Evolutionary conservation across 2,797 vertebrate species (phyloP).

Genomic region (Cryptoblepharus egeriae): DNA sequence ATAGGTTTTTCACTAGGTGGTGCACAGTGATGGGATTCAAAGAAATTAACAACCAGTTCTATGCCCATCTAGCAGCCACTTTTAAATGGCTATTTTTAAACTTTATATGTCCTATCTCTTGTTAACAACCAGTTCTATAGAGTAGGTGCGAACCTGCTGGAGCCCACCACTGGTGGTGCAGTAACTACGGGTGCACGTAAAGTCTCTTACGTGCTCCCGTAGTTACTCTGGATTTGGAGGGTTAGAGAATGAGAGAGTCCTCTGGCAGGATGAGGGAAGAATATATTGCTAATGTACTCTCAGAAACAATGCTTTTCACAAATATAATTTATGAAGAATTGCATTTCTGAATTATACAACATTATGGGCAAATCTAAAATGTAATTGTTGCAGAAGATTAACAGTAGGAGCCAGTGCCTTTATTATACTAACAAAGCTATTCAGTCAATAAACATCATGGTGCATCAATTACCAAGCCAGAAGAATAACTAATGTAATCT

Average conservation of each 20-base stretch:
- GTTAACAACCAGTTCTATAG: too few relatives aligned
- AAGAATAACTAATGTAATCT: slow-evolving; percentile 47
- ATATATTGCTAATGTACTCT: slow-evolving; percentile 17
- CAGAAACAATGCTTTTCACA: slow-evolving; percentile 55
- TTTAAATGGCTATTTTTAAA: too few relatives aligned
- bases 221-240: too few relatives aligned
- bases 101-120: too few relatives aligned
- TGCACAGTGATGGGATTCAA: too few relatives aligned
- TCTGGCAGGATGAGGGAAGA: not conserved
- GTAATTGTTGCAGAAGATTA: slow-evolving; percentile 65
- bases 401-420: slow-evolving; percentile 48
- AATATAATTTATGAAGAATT: slow-evolving; percentile 53
- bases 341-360: slow-evolving; percentile 62
- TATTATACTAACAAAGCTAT: slow-evolving; percentile 66
- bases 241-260: not conserved
- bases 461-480: slow-evolving; percentile 59
- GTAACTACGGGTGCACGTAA: too few relatives aligned
- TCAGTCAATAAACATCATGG: slow-evolving; percentile 62
- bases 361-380: slow-evolving; percentile 60
- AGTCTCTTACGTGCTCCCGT: too few relatives aligned
- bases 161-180: too few relatives aligned
- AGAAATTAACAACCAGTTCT: too few relatives aligned
- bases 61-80: too few relatives aligned
- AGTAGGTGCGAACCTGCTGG: too few relatives aligned
- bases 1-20: too few relatives aligned